Evolutionary conservation across 1,140 invertebrate species (phyloP), one percentile per base, ranked within the genome.

Genomic region (Ostrea edulis): DNA sequence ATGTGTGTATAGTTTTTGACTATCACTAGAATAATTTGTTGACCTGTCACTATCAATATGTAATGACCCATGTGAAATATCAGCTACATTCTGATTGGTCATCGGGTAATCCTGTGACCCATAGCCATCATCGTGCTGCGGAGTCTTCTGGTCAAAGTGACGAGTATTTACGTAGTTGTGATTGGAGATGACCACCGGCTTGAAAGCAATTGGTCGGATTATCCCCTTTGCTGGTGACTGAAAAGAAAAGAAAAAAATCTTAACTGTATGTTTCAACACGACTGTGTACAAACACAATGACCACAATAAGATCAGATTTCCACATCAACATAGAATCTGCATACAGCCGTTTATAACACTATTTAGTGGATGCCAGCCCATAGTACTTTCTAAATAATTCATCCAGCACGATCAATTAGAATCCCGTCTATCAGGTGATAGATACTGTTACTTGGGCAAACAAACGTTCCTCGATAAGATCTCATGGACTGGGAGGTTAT

Each of bases 201-300:
- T 97, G 94, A 97, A 97, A 86, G 97, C 97, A 88, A 97, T 97
- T 89, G 97, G 97, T 86, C 96, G 95, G 91, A 97, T 96, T 84
- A 97, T 96, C 86, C 96, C 96, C 94, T 97, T 97, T 83, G 94
- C 94, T 88, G 94, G 92, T 68, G 92, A 93, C 92, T 93, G 93
- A 68, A 93, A 93, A 77, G 29, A 90, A 68, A 91, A 84, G 89
- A 88, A 84, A 88, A 62, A 62, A 62, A 20, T 62, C 8, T 2
- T 62, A n/a, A 62, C 2, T 44, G 20, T 62, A 62, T n/a, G 20
- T 62, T 7, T 62, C 14, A 62, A 62, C 55, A 62, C 55, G 20
- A 20, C 17, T 62, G n/a, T 62, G 17, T 62, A 8, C 22, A 12
- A 77, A 22, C 25, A 35, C 71, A 62, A 17, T 20, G 17, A 62